These are phyloP conservation scores for Emys orbicularis DNA, from an alignment of 2,797 vertebrate species.

Conservation along the genomic window DNA sequence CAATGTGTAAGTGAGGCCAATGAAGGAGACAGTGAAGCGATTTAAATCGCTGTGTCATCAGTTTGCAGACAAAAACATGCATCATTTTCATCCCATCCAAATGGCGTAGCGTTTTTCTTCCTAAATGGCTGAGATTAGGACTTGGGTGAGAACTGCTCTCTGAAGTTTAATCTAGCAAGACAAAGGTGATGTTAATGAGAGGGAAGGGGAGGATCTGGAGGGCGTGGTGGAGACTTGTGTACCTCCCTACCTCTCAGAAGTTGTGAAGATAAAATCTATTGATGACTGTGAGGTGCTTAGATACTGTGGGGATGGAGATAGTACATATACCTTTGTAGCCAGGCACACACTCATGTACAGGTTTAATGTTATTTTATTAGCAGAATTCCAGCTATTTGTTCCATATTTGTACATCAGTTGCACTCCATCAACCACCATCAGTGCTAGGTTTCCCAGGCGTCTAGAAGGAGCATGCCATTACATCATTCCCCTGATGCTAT, in stretches of 20 bases:
- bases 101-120: neutral
- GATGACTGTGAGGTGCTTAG: neutral
- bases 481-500: neutral
- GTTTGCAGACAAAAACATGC: neutral
- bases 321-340: neutral
- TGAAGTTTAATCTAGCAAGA: rapidly evolving
- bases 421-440: rapidly evolving
- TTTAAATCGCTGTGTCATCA: neutral
- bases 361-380: neutral
- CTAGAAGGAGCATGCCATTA: neutral
- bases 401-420: neutral
- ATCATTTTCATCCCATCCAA: neutral
- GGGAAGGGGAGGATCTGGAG: neutral
- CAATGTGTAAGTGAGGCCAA: neutral
- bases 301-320: neutral
- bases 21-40: neutral
- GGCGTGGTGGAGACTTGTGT: neutral
- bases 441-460: neutral
- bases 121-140: neutral
- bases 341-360: neutral
- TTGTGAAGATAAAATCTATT: neutral
- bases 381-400: neutral
- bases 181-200: neutral
- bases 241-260: neutral
- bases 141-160: neutral